phyloP scores from a whole-genome alignment of 2,113 vertebrate species.

The Cryptoleucopteryx plumbea region DNA sequence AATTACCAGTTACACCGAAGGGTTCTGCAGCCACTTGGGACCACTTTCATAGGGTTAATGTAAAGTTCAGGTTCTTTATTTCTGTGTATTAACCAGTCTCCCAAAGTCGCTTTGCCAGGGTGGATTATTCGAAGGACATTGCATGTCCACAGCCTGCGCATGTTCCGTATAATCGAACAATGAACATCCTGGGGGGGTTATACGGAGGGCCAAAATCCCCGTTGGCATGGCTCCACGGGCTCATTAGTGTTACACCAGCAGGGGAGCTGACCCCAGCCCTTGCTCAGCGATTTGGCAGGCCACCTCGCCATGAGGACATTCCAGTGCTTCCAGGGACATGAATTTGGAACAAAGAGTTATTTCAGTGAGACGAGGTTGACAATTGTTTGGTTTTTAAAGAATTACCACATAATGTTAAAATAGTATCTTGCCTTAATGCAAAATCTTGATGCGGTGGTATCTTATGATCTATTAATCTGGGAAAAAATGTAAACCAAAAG shows the following conservation, averaged over 20 bases:
- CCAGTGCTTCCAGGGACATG: background rate
- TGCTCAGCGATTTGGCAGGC: background rate
- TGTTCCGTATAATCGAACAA: background rate
- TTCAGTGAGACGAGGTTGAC: background rate
- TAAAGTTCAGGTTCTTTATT: background rate
- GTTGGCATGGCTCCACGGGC: background rate
- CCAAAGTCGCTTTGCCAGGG: fast-evolving
- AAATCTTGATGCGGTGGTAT: conserved; percentile 15
- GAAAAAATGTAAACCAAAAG: conserved; percentile 58
- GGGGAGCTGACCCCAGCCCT: background rate
- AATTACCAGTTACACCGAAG: background rate
- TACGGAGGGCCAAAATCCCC: background rate
- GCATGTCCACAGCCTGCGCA: background rate
- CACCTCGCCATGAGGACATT: background rate
- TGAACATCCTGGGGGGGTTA: background rate
- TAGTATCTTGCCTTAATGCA: conserved; percentile 12
- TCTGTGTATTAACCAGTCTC: background rate
- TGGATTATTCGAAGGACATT: background rate
- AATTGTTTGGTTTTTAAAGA: conserved; percentile 41
- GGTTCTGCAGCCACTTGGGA: background rate
- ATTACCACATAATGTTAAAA: conserved; percentile 36
- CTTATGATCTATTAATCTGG: conserved; percentile 43
- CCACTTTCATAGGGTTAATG: background rate
- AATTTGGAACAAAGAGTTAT: background rate
- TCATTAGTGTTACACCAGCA: background rate